Percentiles rank a stretch among this genome's conserved stretches.
Evolutionary conservation across 1,140 invertebrate genomes (phyloP).

Genomic region (Platyscapa corneri): DNA sequence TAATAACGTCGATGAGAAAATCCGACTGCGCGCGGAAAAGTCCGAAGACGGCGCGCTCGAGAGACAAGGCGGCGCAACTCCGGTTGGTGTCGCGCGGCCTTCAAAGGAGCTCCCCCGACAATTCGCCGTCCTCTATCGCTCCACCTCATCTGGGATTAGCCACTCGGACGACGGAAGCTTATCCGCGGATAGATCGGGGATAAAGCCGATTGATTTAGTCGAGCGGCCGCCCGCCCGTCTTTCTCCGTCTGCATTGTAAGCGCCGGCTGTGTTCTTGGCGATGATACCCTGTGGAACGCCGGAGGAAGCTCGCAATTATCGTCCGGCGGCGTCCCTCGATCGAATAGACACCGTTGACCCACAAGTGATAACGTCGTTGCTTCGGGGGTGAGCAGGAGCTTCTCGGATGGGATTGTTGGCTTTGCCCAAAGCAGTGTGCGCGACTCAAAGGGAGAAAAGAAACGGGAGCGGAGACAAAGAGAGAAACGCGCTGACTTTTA

Average conservation of each 20-base stretch:
- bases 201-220: constrained; percentile 70
- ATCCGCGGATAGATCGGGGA: constrained; percentile 52
- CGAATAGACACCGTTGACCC: constrained; percentile 53
- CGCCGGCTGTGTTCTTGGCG: neutral
- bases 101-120: neutral
- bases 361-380: neutral
- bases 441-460: neutral
- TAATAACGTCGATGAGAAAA: constrained; percentile 7
- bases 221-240: constrained; percentile 47
- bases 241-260: neutral
- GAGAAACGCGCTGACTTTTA: neutral
- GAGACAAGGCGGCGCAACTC: too few species aligned
- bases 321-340: constrained; percentile 38
- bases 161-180: constrained; percentile 3
- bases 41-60: neutral
- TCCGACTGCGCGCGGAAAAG: neutral
- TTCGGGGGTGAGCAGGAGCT: neutral
- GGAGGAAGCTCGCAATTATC: constrained; percentile 59
- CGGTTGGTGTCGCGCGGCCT: constrained; percentile 10
- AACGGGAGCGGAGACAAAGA: neutral
- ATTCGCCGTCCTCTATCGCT: constrained; percentile 42
- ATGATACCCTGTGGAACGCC: neutral
- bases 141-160: constrained; percentile 45
- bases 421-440: too few species aligned
- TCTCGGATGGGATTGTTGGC: too few species aligned